phyloP scores from a whole-genome alignment of 2,888 invertebrate genomes.

The Sphaerophoria rueppellii region DNA sequence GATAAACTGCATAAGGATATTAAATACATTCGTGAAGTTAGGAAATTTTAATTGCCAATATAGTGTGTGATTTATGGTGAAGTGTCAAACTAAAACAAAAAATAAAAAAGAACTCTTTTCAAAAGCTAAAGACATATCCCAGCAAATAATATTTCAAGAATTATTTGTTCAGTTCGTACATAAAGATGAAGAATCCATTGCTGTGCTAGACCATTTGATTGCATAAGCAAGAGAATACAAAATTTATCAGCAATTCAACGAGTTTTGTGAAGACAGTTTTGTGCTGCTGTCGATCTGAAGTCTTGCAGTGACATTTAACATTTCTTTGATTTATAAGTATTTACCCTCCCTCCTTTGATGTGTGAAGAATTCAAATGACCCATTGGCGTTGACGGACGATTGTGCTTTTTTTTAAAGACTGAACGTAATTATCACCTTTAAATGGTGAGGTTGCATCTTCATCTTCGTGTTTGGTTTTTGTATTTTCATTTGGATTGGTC shows the following conservation, averaged over 20 bases:
- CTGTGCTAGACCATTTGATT: conserved; percentile 16
- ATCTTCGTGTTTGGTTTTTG: conserved; percentile 21
- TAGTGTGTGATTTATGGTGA: conserved; percentile 61
- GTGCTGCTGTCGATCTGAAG: conserved; percentile 37
- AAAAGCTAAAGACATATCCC: neutral
- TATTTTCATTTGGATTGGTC: conserved; percentile 19
- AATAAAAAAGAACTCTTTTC: conserved; percentile 15
- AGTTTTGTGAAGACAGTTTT: conserved; percentile 48
- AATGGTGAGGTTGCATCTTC: conserved; percentile 14
- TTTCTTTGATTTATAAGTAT: conserved; percentile 67
- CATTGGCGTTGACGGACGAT: conserved; percentile 40
- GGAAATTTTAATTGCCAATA: neutral
- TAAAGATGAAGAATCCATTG: conserved; percentile 29
- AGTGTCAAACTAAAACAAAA: conserved; percentile 30
- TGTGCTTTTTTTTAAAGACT: conserved; percentile 44
- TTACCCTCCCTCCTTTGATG: conserved; percentile 28
- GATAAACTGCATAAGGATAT: conserved; percentile 49
- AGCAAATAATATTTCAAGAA: conserved; percentile 34
- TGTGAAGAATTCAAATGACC: conserved; percentile 60
- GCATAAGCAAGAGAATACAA: conserved; percentile 12
- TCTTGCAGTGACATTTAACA: conserved; percentile 66
- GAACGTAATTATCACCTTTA: conserved; percentile 62
- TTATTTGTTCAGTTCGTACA: conserved; percentile 48
- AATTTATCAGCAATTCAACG: neutral
- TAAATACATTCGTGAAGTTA: neutral